phyloP scores from a whole-genome alignment of 2,113 vertebrate species.

The Megalops atlanticus region DNA sequence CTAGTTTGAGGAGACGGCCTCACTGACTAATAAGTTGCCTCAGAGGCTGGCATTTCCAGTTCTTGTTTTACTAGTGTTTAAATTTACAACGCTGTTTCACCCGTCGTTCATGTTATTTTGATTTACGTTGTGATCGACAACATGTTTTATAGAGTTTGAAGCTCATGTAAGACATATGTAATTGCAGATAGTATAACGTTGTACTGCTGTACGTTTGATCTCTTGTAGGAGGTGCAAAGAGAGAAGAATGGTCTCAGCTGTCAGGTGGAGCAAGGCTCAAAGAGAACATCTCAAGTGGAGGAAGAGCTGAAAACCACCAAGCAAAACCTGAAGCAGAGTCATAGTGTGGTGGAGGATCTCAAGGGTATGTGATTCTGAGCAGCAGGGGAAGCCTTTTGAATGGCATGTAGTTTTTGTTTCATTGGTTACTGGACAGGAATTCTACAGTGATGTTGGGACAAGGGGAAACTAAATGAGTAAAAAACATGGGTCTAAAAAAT shows the following conservation, averaged over 20 bases:
- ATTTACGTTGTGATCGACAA: not conserved
- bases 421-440: no score
- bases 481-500: no score
- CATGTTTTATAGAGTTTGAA: not conserved
- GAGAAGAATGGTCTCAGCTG: conserved; percentile 68
- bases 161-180: not conserved
- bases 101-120: not conserved
- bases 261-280: conserved; percentile 74
- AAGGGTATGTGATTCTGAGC: conserved; percentile 66
- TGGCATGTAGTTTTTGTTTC: not conserved
- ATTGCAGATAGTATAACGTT: not conserved
- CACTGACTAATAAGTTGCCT: no score
- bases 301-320: conserved; percentile 73
- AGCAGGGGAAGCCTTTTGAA: not conserved
- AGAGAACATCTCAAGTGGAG: conserved; percentile 71
- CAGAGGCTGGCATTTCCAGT: no score
- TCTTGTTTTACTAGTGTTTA: not conserved
- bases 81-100: not conserved
- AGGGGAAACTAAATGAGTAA: no score
- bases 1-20: no score
- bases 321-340: conserved; percentile 73
- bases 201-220: conserved; percentile 18
- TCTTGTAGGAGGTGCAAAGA: conserved; percentile 75
- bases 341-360: conserved; percentile 76
- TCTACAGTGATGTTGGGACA: not conserved